phyloP scores from a whole-genome alignment of 2,888 invertebrate genomes.

The Oscheius sp. region DNA sequence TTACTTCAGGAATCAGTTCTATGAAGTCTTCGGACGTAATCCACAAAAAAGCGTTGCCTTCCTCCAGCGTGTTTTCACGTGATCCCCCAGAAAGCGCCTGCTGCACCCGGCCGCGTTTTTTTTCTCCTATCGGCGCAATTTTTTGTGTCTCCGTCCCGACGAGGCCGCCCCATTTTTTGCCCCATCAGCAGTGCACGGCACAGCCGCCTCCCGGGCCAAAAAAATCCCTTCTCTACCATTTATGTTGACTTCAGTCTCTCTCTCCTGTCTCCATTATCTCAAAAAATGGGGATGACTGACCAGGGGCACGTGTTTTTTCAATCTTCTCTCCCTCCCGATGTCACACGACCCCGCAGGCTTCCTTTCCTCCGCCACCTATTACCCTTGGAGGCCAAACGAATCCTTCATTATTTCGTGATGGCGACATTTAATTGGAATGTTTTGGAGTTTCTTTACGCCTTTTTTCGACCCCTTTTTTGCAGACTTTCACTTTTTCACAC shows the following conservation, averaged over 20 bases:
- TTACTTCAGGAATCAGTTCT: no score
- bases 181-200: slow-evolving; percentile 27
- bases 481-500: no score
- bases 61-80: background rate
- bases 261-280: background rate
- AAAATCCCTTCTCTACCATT: background rate
- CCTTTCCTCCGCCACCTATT: slow-evolving; percentile 14
- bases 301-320: slow-evolving; percentile 3
- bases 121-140: slow-evolving; percentile 29
- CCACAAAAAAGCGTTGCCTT: background rate
- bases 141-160: slow-evolving; percentile 23
- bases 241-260: background rate
- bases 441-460: slow-evolving; percentile 34
- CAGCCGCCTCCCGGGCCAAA: background rate
- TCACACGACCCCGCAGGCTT: slow-evolving; percentile 7
- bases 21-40: background rate
- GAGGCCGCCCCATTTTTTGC: slow-evolving; percentile 28
- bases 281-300: background rate
- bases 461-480: no score
- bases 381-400: background rate
- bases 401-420: slow-evolving; percentile 12
- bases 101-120: slow-evolving; percentile 19
- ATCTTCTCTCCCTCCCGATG: background rate
- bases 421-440: slow-evolving; percentile 30
- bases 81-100: slow-evolving; percentile 9